A percentile compares a stretch with the other conserved stretches of the same genome.
Evolutionary conservation across 1,140 invertebrate genomes (phyloP).

Genomic region (Hesperophylax magnus): DNA sequence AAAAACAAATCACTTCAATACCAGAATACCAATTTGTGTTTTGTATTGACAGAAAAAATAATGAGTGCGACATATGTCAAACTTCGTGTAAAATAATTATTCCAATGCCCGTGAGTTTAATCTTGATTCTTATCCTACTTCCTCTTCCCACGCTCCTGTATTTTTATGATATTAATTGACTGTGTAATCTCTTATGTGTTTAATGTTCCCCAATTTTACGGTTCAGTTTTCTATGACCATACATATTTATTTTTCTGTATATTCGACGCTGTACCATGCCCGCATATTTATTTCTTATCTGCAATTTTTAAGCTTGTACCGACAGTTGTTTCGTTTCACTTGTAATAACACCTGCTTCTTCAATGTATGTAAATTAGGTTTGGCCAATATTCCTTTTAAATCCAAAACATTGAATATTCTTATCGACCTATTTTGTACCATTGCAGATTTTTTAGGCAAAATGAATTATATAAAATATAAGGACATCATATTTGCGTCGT

Average conservation of each 20-base stretch:
- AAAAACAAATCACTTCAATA: not conserved
- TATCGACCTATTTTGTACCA: not conserved
- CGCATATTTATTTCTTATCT: constrained; percentile 47
- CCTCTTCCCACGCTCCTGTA: constrained; percentile 25
- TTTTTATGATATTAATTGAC: constrained; percentile 11
- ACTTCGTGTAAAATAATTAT: constrained; percentile 12
- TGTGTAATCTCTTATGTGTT: constrained; percentile 4
- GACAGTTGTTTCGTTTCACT: not conserved
- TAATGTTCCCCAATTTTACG: not conserved
- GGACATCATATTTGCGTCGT: constrained; percentile 22
- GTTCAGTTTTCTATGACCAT: constrained; percentile 9
- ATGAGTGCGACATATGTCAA: constrained; percentile 32
- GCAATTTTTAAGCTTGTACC: not conserved
- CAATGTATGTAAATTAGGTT: not conserved
- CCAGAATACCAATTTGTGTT: not conserved
- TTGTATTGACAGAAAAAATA: constrained; percentile 4
- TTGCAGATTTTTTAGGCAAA: constrained; percentile 39
- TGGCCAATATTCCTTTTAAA: not conserved
- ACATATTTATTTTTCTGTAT: not conserved
- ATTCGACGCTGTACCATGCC: not conserved
- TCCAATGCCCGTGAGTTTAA: constrained; percentile 31
- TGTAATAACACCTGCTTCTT: constrained; percentile 41
- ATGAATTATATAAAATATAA: constrained; percentile 42
- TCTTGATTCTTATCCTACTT: constrained; percentile 34
- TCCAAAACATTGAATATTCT: not conserved